Evolutionary conservation across 2,888 invertebrate genomes (phyloP), one percentile per base, ranked within the genome.

Genomic region (Panopea generosa): DNA sequence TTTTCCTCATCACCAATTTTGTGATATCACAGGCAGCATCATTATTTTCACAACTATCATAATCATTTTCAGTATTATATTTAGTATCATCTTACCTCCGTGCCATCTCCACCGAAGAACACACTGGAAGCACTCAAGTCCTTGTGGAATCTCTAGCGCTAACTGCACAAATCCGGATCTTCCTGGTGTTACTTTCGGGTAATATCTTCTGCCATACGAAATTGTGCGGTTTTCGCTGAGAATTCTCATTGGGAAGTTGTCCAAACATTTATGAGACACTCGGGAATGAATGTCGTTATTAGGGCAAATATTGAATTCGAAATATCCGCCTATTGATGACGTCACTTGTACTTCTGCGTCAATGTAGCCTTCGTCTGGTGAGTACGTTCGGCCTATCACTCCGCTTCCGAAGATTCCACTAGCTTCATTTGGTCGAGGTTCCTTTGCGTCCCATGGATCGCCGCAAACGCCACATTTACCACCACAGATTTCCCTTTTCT

Each of bases 21-120:
- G n/a, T n/a, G n/a, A n/a, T n/a, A n/a, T n/a, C n/a, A n/a, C n/a
- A n/a, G n/a, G n/a, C n/a, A n/a, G n/a, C n/a, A n/a, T n/a, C n/a
- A n/a, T n/a, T n/a, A n/a, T n/a, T n/a, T n/a, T n/a, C n/a, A n/a
- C n/a, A n/a, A n/a, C n/a, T n/a, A n/a, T n/a, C n/a, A n/a, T n/a
- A n/a, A n/a, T n/a, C n/a, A n/a, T n/a, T n/a, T n/a, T n/a, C n/a
- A n/a, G n/a, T n/a, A n/a, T n/a, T n/a, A n/a, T n/a, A n/a, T n/a
- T n/a, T n/a, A n/a, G n/a, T n/a, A n/a, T n/a, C n/a, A 40, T 7
- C 43, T 20, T 71, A 84, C 84, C 74, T 50, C 81, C 82, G 2
- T 71, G 67, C 84, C 84, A 82, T 22, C 77, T 69, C 84, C 84
- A 84, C 27, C 76, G 81, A 16, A 84, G 63, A 4, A 84, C 84